These are phyloP conservation scores for Phasianus colchicus DNA, from an alignment of 2,113 vertebrate species.

Conservation along the genomic window DNA sequence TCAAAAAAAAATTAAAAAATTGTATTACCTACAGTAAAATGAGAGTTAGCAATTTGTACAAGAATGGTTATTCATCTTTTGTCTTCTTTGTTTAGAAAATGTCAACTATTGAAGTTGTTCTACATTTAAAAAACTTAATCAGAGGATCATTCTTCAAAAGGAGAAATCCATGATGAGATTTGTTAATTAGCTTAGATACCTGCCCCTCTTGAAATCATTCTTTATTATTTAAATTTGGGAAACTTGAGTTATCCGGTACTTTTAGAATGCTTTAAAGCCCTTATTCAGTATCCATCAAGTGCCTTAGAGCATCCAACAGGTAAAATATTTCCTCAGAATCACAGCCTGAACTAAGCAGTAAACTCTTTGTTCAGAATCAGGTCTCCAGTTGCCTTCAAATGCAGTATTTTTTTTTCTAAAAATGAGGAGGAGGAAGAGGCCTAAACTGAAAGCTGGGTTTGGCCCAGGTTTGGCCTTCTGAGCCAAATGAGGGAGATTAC, in stretches of 20 bases:
- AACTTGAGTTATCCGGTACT: neutral
- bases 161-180: neutral
- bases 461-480: neutral
- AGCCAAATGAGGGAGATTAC: neutral
- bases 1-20: neutral
- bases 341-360: neutral
- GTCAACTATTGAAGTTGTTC: neutral
- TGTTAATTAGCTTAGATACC: neutral
- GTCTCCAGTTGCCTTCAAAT: neutral
- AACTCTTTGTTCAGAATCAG: neutral
- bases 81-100: neutral
- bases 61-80: neutral
- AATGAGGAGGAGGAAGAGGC: neutral
- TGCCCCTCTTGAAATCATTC: neutral
- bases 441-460: neutral
- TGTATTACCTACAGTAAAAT: neutral
- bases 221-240: neutral
- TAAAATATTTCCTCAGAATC: neutral
- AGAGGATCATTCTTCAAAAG: neutral
- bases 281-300: neutral
- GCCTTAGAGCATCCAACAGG: neutral
- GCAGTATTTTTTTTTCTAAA: neutral
- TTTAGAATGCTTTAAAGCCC: neutral
- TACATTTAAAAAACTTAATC: neutral
- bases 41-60: neutral